Base-by-base conservation (phyloP, 2,888 invertebrate species). In the Amblyjoppa proteus region DNA sequence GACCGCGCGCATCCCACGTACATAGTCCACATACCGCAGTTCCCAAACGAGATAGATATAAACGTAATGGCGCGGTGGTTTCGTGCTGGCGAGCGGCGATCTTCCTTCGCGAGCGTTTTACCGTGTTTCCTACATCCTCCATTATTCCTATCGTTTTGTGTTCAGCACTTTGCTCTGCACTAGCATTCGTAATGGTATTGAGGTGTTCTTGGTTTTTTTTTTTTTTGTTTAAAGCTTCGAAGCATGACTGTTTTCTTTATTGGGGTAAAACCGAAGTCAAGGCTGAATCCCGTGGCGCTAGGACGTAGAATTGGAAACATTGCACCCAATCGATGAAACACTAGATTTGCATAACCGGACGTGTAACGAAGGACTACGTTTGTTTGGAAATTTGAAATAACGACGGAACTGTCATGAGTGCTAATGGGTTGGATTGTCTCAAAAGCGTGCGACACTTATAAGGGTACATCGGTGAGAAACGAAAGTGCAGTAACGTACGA, bases 11-110 rank as follows among this genome's bases (percentile, higher is more conserved):
- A 20, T 41, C 41, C 20, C 45, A 11, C 38, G 45, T 25, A 74
- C 38, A 68, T 31, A 68, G 68, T 58, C 45, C 64, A 58, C 74
- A 74, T 74, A 74, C 34, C 49, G 51, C n/a, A 25, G 28, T 73
- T 80, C 64, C 28, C 74, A 68, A 73, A 80, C 53, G 71, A 80
- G 71, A 73, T 53, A 71, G 51, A 41, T 73, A 66, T 20, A 75
- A 78, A 58, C 49, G 70, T 70, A 70, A 78, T 78, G 71, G 25
- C 34, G 13, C 25, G 25, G 51, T 13, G 20, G 49, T 34, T 79
- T 71, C 51, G 64, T 38, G 53, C 51, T 34, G 66, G 53, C 56
- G 51, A 28, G 34, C 20, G 31, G 20, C n/a, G 49, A 75, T 75
- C 61, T 45, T 9, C 45, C 75, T 4, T 75, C 31, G 31, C 34